Percentiles rank a stretch among this genome's conserved stretches.
phyloP scores from a whole-genome alignment of 2,888 invertebrate species.

The Himalopsyche japonica region DNA sequence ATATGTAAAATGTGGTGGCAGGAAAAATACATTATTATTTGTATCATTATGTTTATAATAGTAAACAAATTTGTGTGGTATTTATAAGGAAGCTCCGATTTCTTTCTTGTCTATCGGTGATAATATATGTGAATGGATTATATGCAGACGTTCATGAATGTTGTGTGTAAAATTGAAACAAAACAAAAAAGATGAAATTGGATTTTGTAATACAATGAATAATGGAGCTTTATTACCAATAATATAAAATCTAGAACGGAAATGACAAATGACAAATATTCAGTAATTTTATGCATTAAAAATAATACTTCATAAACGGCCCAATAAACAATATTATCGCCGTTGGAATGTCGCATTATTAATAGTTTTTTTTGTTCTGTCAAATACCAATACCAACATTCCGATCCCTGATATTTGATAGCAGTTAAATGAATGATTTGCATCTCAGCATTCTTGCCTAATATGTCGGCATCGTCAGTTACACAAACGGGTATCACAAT shows the following conservation, averaged over 20 bases:
- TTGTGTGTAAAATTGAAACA: no score
- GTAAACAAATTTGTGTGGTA: neutral
- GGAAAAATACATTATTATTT: neutral
- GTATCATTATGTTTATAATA: neutral
- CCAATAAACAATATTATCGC: no score
- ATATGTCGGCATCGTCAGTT: constrained; percentile 14
- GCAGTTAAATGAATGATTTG: constrained; percentile 29
- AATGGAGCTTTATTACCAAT: no score
- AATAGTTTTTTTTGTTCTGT: neutral
- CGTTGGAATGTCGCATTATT: neutral
- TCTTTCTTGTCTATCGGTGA: neutral
- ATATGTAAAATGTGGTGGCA: neutral
- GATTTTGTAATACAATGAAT: no score
- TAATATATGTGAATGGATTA: no score
- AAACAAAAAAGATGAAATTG: no score
- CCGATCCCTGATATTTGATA: constrained; percentile 22
- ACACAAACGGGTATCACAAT: constrained; percentile 7
- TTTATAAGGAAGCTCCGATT: neutral
- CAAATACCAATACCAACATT: neutral
- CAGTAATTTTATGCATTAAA: no score
- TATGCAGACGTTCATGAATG: no score
- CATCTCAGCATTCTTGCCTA: neutral
- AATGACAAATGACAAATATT: no score
- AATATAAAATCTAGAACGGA: no score
- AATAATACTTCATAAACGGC: no score